Percentiles rank a stretch among this genome's conserved stretches.
These are phyloP conservation scores for Zonitis immaculata DNA, from an alignment of 2,888 invertebrate genomes.

Conservation along the genomic window DNA sequence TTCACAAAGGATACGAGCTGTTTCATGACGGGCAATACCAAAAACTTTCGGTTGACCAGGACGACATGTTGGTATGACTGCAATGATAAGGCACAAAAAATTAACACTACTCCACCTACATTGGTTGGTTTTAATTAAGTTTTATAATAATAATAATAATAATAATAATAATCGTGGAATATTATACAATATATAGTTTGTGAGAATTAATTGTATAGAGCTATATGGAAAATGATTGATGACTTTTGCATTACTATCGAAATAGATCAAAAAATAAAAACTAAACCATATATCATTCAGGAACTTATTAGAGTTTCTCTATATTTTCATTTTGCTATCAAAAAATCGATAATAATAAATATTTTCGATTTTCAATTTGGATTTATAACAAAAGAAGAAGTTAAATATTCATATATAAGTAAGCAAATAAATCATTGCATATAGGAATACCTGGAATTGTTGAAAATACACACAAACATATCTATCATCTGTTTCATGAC, in stretches of 20 bases:
- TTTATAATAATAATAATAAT: too few relatives aligned
- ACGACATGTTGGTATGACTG: constrained; percentile 70
- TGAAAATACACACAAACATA: constrained; percentile 38
- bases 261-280: constrained; percentile 27
- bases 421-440: constrained; percentile 31
- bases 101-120: too few relatives aligned
- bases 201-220: background rate
- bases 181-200: too few relatives aligned
- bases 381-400: constrained; percentile 20
- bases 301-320: constrained; percentile 1
- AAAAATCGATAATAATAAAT: constrained; percentile 3
- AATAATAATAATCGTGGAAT: too few relatives aligned
- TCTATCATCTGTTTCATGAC: constrained; percentile 32
- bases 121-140: too few relatives aligned
- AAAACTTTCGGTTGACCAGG: constrained; percentile 64
- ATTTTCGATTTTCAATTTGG: background rate
- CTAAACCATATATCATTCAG: constrained; percentile 3
- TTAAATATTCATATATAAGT: constrained; percentile 31
- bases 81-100: constrained; percentile 14
- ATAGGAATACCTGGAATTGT: constrained; percentile 35
- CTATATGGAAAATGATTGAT: constrained; percentile 26
- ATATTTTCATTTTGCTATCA: background rate
- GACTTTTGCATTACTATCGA: constrained; percentile 24
- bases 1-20: constrained; percentile 64
- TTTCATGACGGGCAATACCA: constrained; percentile 69